These are phyloP conservation scores for Meandrusa payeni DNA, from an alignment of 2,888 invertebrate species.

Conservation along the genomic window DNA sequence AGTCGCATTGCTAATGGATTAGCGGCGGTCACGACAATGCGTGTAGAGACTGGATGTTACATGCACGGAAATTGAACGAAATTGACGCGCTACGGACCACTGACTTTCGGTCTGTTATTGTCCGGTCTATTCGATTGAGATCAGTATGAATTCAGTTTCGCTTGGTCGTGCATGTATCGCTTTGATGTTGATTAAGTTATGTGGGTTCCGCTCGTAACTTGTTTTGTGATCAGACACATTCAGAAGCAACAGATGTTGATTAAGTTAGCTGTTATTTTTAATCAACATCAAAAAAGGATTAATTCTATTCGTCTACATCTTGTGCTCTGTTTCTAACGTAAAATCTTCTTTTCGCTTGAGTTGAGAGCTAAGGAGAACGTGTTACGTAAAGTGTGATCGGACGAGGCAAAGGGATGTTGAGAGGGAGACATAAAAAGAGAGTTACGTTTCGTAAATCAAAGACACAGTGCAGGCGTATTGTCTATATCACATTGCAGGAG, in stretches of 20 bases:
- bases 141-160: constrained; percentile 20
- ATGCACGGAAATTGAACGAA: constrained; percentile 44
- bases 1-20: constrained; percentile 72
- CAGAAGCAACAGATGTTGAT: background rate
- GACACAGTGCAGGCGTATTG: too few relatives aligned
- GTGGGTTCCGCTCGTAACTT: background rate
- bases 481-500: too few relatives aligned
- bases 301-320: too few relatives aligned
- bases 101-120: constrained; percentile 19
- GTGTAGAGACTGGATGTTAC: constrained; percentile 38
- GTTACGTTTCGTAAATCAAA: too few relatives aligned
- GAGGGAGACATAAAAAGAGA: too few relatives aligned
- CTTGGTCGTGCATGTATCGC: constrained; percentile 2
- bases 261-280: too few relatives aligned
- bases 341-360: too few relatives aligned
- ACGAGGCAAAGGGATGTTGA: too few relatives aligned
- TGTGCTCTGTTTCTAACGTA: too few relatives aligned
- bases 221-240: background rate
- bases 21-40: constrained; percentile 49
- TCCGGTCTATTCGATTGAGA: constrained; percentile 28
- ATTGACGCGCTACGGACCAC: constrained; percentile 33
- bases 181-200: constrained; percentile 21
- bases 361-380: too few relatives aligned
- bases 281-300: too few relatives aligned
- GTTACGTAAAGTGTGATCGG: too few relatives aligned